Evolutionary conservation across 2,888 invertebrate genomes (phyloP).

Genomic region (Idaea straminata): DNA sequence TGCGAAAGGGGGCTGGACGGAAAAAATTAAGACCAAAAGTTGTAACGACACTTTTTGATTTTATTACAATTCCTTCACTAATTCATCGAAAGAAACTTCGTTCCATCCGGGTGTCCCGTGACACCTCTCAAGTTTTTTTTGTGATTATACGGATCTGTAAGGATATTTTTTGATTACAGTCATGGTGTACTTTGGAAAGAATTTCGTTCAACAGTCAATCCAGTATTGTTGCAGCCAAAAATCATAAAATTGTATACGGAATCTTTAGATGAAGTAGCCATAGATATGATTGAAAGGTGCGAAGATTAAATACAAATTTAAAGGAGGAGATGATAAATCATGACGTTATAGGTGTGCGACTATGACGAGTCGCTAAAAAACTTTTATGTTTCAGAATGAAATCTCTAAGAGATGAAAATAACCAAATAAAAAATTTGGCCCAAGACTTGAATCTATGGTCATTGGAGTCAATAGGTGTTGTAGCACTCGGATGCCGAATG

Average conservation of each 20-base stretch:
- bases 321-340: too few species aligned
- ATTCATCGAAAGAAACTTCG: too few species aligned
- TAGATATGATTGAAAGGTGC: conserved; percentile 83
- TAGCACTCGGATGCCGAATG: conserved; percentile 59
- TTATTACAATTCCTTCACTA: too few species aligned
- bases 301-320: neutral
- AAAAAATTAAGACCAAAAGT: too few species aligned
- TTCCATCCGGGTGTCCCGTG: too few species aligned
- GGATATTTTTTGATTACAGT: conserved; percentile 61
- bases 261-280: conserved; percentile 83
- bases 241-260: conserved; percentile 84
- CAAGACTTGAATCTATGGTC: conserved; percentile 82
- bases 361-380: neutral
- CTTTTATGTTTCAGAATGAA: conserved; percentile 67
- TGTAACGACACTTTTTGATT: too few species aligned
- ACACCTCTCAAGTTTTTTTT: too few species aligned
- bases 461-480: conserved; percentile 75
- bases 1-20: too few species aligned
- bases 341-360: too few species aligned
- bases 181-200: conserved; percentile 89
- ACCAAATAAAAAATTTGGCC: conserved; percentile 77
- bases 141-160: too few species aligned
- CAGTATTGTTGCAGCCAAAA: conserved; percentile 87
- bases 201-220: conserved; percentile 87
- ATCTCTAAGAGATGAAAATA: conserved; percentile 66